Percentiles rank a stretch among this genome's conserved stretches.
phyloP scores from a whole-genome alignment of 2,888 invertebrate genomes.

The Drosophila longiperda region DNA sequence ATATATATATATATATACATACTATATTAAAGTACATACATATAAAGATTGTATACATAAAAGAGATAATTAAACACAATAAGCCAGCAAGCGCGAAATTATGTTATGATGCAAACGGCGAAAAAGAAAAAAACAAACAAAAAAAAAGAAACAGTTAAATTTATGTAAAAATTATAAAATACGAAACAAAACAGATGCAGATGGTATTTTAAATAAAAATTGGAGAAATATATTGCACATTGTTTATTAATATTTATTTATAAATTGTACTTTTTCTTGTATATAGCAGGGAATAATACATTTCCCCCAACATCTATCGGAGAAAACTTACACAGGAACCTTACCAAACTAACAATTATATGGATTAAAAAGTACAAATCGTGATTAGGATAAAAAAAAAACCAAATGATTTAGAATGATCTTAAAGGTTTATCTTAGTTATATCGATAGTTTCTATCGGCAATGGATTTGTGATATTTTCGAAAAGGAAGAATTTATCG shows the following conservation, averaged over 20 bases:
- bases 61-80: conserved; percentile 38
- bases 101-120: conserved; percentile 43
- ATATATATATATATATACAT: conserved; percentile 20
- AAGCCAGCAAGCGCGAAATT: conserved; percentile 44
- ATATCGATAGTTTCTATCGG: no score
- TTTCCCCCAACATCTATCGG: neutral
- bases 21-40: conserved; percentile 37
- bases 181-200: conserved; percentile 33
- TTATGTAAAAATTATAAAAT: conserved; percentile 53
- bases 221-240: conserved; percentile 22
- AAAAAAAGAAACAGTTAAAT: conserved; percentile 44
- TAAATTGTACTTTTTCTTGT: neutral
- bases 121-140: neutral
- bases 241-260: neutral
- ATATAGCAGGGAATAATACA: neutral
- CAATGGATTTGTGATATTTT: neutral
- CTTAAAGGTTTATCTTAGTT: no score
- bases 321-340: no score
- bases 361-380: no score
- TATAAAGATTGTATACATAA: conserved; percentile 36
- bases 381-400: no score
- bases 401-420: no score
- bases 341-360: no score
- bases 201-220: conserved; percentile 64
- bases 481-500: neutral